phyloP scores from a whole-genome alignment of 1,140 invertebrate species.

The Dufourea novaeangliae region DNA sequence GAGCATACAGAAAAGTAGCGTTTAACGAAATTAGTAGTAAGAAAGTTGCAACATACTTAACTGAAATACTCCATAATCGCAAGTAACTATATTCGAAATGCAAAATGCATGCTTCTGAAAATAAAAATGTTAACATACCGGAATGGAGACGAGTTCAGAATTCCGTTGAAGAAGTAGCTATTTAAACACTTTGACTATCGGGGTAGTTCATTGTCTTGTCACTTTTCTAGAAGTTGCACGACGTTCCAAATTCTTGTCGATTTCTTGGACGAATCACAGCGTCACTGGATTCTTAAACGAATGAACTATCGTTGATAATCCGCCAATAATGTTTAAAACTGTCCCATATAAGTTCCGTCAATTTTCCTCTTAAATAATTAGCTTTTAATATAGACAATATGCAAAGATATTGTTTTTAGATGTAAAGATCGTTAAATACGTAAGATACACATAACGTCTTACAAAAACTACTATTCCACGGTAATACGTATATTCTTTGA shows the following conservation, averaged over 20 bases:
- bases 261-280: slow-evolving; percentile 25
- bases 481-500: neutral
- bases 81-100: neutral
- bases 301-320: slow-evolving; percentile 24
- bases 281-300: slow-evolving; percentile 41
- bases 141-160: slow-evolving; percentile 1
- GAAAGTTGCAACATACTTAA: neutral
- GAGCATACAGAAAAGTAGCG: no score
- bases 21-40: neutral
- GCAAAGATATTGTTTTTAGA: neutral
- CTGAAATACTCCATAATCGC: neutral
- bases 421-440: slow-evolving; percentile 2
- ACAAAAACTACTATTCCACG: no score
- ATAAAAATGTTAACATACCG: slow-evolving; percentile 37
- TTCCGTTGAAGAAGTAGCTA: slow-evolving; percentile 12
- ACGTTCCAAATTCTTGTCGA: slow-evolving; percentile 20
- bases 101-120: neutral
- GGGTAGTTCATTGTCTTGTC: slow-evolving; percentile 22
- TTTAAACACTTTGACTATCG: slow-evolving; percentile 5
- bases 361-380: neutral
- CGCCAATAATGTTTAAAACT: slow-evolving; percentile 1
- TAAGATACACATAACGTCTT: neutral
- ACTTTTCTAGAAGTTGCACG: slow-evolving; percentile 13
- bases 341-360: neutral
- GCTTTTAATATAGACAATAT: neutral